phyloP scores from a whole-genome alignment of 1,140 invertebrate species.

The Apis dorsata region DNA sequence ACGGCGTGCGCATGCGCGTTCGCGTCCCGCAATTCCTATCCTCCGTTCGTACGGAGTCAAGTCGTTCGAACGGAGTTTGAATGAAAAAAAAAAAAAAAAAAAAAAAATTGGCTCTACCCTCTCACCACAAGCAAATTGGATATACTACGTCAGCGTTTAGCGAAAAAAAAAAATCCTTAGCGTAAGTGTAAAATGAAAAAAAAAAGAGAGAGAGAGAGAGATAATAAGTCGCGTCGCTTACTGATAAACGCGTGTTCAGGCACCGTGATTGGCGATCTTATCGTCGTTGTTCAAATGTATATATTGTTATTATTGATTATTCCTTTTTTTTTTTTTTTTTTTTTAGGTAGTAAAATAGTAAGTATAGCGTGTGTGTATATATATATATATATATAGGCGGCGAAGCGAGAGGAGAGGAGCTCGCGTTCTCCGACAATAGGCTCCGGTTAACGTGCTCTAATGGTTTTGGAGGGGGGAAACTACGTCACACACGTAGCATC shows the following conservation, averaged over 20 bases:
- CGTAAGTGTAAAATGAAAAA: conserved; percentile 56
- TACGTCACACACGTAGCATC: neutral
- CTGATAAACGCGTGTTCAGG: conserved; percentile 54
- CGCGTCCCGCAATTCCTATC: conserved; percentile 51
- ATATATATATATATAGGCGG: neutral
- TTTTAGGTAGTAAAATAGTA: conserved; percentile 40
- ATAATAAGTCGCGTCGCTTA: conserved; percentile 49
- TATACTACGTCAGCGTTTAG: conserved; percentile 73
- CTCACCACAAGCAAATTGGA: conserved; percentile 77
- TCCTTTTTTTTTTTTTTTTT: too few relatives aligned
- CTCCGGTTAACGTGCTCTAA: neutral
- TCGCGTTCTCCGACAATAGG: neutral
- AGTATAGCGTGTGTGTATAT: neutral
- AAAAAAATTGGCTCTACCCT: conserved; percentile 75
- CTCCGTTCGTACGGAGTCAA: conserved; percentile 62
- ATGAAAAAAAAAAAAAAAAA: conserved; percentile 51
- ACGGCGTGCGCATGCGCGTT: neutral
- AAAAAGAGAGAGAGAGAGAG: too few relatives aligned
- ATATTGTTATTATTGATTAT: conserved; percentile 23
- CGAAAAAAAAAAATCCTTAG: conserved; percentile 67
- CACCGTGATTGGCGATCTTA: conserved; percentile 65
- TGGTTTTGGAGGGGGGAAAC: neutral
- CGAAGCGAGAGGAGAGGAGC: conserved; percentile 25
- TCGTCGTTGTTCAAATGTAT: conserved; percentile 45
- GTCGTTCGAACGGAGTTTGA: conserved; percentile 66